Conservation (phyloP, 2,113 vertebrate genomes). For the Ovibos moschatus region DNA sequence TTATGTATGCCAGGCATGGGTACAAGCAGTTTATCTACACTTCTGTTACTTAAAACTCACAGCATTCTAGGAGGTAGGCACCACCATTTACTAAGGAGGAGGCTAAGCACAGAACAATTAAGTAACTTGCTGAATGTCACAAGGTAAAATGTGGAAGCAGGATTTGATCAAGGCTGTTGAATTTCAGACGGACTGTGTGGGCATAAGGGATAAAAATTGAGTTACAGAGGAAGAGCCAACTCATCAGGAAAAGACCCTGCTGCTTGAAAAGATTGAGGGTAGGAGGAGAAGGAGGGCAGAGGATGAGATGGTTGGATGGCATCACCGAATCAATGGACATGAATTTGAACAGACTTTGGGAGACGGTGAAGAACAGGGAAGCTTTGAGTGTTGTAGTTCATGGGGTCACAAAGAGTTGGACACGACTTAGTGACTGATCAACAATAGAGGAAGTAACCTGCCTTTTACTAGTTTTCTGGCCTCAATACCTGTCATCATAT, state of each 20-base stretch:
- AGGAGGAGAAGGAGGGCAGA: neutral
- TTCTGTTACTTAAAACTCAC: neutral
- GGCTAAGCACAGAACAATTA: neutral
- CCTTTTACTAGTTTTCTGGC: neutral
- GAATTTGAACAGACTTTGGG: neutral
- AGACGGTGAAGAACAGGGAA: neutral
- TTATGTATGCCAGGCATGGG: accelerated
- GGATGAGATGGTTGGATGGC: neutral
- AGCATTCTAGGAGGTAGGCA: neutral
- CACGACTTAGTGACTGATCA: neutral
- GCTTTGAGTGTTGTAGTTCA: neutral
- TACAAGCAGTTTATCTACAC: neutral
- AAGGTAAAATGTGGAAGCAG: neutral
- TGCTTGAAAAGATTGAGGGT: neutral
- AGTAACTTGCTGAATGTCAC: neutral
- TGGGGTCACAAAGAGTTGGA: neutral
- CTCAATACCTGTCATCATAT: neutral
- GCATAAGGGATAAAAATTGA: neutral
- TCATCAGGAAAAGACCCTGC: neutral
- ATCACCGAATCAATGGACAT: neutral
- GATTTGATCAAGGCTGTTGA: neutral
- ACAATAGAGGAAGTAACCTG: neutral
- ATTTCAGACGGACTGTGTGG: neutral
- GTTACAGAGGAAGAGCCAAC: neutral
- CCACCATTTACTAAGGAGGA: neutral